Evolutionary conservation across 2,888 invertebrate species (phyloP), one percentile per base, ranked within the genome.

Genomic region (Oxycera nigricornis): DNA sequence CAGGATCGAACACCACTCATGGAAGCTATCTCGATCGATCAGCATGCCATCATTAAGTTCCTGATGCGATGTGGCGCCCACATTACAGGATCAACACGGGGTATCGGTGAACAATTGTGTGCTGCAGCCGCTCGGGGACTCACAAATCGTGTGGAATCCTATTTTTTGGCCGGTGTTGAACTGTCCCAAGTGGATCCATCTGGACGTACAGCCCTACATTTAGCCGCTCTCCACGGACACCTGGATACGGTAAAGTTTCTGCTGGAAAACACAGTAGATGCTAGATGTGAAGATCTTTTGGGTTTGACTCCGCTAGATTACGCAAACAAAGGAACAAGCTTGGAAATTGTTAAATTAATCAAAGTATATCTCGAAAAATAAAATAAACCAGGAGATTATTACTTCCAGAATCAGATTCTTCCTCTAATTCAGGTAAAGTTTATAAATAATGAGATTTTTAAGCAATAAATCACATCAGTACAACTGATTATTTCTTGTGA

Each of bases 51-150:
- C 9, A 93, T 95, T 72, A 84, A 88, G 24, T 78, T 93, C 1
- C 86, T 95, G 0, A 84, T 90, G 11, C 88, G 90, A 79, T 93
- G 94, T 78, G 95, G 95, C 0, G 94, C 94, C 1, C 92, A 92
- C 79, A 82, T 94, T 24, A 88, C 89, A 0, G 88, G 87, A 7
- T 87, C 89, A 0, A 84, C 87, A 0, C 86, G 88, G 30, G 84
- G 87, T 0, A 83, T 93, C 0, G 91, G 91, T 0, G 92, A 92
- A 77, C 88, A 91, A 79, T 84, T 94, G 72, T 92, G 92, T 4
- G 80, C 87, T 0, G 91, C 92, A 0, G 90, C 92, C 0, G 88
- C 90, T 1, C 86, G 86, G 9, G 91, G 91, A 0, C 87, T 89
- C 9, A 72, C 89, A 1, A 81, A 81, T 2, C 88, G 90, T 22